phyloP scores from a whole-genome alignment of 2,797 vertebrate species.

The Phataginus tetradactyla region DNA sequence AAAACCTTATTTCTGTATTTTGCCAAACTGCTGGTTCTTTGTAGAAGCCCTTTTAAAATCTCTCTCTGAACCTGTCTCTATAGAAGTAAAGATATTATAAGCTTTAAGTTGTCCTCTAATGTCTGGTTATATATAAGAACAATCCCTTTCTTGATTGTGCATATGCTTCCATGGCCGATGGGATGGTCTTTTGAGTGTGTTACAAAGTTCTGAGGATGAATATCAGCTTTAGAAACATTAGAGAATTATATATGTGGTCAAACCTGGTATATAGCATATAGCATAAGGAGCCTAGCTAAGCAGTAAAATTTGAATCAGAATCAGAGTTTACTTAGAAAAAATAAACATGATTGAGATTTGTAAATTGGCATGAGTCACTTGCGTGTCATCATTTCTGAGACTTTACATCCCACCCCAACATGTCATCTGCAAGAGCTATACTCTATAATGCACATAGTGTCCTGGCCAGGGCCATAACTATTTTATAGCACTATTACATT shows the following conservation, averaged over 20 bases:
- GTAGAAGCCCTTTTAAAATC: neutral
- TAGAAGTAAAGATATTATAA: neutral
- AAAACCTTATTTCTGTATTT: neutral
- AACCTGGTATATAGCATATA: neutral
- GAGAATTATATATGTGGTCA: neutral
- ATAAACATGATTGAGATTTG: neutral
- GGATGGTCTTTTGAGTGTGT: neutral
- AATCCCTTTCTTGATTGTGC: neutral
- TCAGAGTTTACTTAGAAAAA: neutral
- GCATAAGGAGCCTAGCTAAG: neutral
- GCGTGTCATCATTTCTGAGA: neutral
- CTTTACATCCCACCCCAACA: rapidly evolving
- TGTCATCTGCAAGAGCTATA: neutral
- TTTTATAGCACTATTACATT: neutral
- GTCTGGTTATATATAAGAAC: neutral
- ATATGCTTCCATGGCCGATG: neutral
- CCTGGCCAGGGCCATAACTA: neutral
- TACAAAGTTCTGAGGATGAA: neutral
- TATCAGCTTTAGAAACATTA: neutral
- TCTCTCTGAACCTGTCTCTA: neutral
- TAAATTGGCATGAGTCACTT: neutral
- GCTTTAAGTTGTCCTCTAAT: neutral
- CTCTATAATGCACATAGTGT: neutral
- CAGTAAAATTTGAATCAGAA: neutral
- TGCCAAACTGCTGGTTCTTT: neutral